Evolutionary conservation across 2,888 invertebrate species (phyloP).

Genomic region (Lacanobia wlatinum): DNA sequence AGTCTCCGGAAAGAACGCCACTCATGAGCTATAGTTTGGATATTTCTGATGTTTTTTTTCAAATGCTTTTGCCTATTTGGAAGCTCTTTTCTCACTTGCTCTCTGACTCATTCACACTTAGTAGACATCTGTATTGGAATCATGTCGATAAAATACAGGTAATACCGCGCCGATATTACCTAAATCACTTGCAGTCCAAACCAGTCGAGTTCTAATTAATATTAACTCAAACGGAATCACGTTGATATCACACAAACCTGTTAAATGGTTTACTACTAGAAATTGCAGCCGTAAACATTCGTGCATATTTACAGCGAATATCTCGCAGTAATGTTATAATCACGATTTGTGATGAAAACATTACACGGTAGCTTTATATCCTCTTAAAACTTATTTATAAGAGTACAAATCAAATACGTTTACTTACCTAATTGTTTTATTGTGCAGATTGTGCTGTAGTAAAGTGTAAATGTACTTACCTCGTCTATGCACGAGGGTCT

Average conservation of each 20-base stretch:
- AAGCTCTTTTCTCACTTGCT: not conserved
- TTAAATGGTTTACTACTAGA: constrained; percentile 21
- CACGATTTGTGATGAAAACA: not conserved
- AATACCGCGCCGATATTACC: not conserved
- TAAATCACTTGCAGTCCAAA: constrained; percentile 31
- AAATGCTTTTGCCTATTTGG: not conserved
- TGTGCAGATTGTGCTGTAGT: too few relatives aligned
- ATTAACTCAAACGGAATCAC: constrained; percentile 40
- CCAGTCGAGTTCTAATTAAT: constrained; percentile 44
- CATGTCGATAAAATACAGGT: not conserved
- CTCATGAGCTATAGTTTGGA: too few relatives aligned
- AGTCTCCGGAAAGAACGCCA: too few relatives aligned
- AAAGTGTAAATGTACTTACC: too few relatives aligned
- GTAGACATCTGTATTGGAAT: not conserved
- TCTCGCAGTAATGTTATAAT: not conserved
- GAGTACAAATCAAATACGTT: not conserved
- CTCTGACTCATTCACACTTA: not conserved
- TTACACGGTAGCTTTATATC: not conserved
- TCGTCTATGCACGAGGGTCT: too few relatives aligned
- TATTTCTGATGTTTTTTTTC: too few relatives aligned
- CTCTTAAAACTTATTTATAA: not conserved
- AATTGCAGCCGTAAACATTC: constrained; percentile 23
- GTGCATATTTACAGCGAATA: constrained; percentile 27
- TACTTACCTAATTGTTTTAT: not conserved
- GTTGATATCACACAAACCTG: constrained; percentile 44